Percentiles rank a stretch among this genome's conserved stretches.
Conservation (phyloP, 2,888 invertebrate genomes). For the Acleris literana region DNA sequence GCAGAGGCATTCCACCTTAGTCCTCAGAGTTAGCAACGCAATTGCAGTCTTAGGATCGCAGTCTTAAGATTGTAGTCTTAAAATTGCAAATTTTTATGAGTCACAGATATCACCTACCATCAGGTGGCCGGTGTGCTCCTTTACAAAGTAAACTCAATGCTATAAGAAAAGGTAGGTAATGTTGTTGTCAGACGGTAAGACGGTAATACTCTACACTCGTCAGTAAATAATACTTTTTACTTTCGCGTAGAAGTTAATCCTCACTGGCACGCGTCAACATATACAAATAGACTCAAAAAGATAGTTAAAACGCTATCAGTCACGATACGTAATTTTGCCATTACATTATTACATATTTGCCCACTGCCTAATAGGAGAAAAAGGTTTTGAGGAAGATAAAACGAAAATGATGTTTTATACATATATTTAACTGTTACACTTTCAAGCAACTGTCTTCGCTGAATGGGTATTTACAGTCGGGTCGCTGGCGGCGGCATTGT, state of each 20-base stretch:
- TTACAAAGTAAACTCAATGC: too few species aligned
- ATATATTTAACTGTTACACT: slow-evolving; percentile 30
- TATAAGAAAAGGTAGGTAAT: too few species aligned
- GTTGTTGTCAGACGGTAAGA: too few species aligned
- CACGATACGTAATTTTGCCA: slow-evolving; percentile 7
- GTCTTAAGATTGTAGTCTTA: too few species aligned
- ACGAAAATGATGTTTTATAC: slow-evolving; percentile 22
- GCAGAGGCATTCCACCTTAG: too few species aligned
- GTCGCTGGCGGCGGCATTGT: slow-evolving; percentile 28
- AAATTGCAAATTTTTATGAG: too few species aligned
- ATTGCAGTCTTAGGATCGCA: too few species aligned
- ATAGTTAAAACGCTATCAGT: not conserved
- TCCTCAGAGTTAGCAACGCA: too few species aligned
- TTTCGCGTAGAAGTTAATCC: not conserved
- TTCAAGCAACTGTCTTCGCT: slow-evolving; percentile 30
- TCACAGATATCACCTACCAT: too few species aligned
- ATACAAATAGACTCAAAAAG: not conserved
- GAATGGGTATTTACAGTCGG: slow-evolving; percentile 31
- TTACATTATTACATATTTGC: slow-evolving; percentile 17
- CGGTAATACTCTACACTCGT: too few species aligned
- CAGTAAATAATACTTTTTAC: too few species aligned
- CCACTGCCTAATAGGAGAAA: not conserved
- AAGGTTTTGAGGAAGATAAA: slow-evolving; percentile 10
- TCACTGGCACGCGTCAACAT: slow-evolving; percentile 1
- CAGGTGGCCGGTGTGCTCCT: too few species aligned